These are phyloP conservation scores for Pyrocephalus nanus DNA, from an alignment of 2,797 vertebrate genomes.

Conservation along the genomic window DNA sequence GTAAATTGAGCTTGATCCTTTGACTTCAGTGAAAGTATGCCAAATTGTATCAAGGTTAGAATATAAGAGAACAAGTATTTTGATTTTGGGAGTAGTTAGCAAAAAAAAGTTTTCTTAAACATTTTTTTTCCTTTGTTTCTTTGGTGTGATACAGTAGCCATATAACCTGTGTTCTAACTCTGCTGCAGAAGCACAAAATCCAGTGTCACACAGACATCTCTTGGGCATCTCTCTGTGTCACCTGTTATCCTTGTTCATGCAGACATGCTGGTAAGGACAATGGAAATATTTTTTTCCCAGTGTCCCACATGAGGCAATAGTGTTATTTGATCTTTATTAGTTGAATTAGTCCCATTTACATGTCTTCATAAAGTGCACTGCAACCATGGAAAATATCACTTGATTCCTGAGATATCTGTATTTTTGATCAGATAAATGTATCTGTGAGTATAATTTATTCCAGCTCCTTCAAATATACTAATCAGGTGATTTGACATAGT, in stretches of 20 bases:
- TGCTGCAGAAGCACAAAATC: neutral
- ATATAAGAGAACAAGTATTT: fast-evolving
- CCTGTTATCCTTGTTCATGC: neutral
- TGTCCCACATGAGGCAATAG: neutral
- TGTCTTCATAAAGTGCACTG: neutral
- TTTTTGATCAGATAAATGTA: neutral
- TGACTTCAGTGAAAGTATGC: neutral
- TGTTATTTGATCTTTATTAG: neutral
- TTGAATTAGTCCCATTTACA: neutral
- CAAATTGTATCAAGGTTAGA: neutral
- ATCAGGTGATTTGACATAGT: neutral
- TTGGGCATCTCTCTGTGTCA: neutral
- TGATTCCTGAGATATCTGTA: neutral
- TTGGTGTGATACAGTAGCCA: neutral
- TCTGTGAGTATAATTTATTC: neutral
- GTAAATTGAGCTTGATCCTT: neutral
- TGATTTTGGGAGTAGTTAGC: neutral
- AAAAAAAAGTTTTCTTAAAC: neutral
- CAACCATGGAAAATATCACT: neutral
- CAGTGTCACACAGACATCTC: too few relatives aligned
- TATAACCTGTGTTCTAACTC: neutral
- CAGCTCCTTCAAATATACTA: neutral
- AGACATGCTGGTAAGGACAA: neutral
- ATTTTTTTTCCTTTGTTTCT: neutral
- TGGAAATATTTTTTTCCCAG: neutral